phyloP scores from a whole-genome alignment of 2,888 invertebrate genomes.

The Opisthograptis luteolata region DNA sequence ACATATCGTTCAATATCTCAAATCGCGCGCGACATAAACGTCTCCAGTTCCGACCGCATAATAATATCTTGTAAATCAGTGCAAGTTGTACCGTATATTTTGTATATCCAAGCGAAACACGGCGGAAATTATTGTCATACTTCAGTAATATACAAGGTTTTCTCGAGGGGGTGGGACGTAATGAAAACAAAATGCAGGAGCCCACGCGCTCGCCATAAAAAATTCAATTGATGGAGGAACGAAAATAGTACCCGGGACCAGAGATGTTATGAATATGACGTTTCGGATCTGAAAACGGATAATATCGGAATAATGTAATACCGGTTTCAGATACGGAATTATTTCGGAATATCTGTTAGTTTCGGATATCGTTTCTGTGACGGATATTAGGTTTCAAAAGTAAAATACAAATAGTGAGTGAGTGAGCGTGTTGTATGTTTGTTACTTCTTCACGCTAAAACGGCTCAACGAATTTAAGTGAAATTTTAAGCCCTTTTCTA shows the following conservation, averaged over 20 bases:
- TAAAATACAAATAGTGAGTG: no score
- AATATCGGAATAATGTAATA: no score
- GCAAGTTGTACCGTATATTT: conserved; percentile 25
- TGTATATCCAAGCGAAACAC: conserved; percentile 26
- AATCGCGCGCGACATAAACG: conserved; percentile 46
- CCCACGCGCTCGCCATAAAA: conserved; percentile 74
- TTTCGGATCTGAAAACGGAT: no score
- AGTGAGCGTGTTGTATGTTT: no score
- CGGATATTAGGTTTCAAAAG: no score
- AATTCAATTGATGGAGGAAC: conserved; percentile 71
- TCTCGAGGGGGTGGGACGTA: conserved; percentile 60
- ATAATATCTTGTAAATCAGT: conserved; percentile 54
- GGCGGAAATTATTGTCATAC: conserved; percentile 44
- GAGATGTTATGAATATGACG: no score
- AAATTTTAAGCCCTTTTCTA: no score
- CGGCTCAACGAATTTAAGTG: no score
- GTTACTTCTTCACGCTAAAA: no score
- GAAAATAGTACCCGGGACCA: conserved; percentile 59
- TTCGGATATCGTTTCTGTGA: no score
- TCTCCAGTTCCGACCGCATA: conserved; percentile 45
- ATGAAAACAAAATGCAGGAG: conserved; percentile 79
- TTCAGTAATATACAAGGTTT: conserved; percentile 44
- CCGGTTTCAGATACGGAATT: no score
- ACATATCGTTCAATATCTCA: conserved; percentile 52
- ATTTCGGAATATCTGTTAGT: no score